Evolutionary conservation across 2,888 invertebrate genomes (phyloP).

Genomic region (Acleris sparsana): DNA sequence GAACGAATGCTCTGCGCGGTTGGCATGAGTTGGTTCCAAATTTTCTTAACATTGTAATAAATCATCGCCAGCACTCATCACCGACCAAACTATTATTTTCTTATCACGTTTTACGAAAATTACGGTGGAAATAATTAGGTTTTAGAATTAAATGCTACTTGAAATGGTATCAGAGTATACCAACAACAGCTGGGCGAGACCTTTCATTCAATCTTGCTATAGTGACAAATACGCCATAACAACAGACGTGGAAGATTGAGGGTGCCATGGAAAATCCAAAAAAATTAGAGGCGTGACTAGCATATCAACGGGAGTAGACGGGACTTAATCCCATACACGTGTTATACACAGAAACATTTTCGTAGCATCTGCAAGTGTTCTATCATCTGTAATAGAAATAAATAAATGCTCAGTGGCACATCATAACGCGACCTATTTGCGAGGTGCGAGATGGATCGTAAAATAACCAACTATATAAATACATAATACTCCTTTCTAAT

Average conservation of each 20-base stretch:
- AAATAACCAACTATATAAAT: conserved; percentile 2
- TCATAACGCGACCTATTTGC: conserved; percentile 17
- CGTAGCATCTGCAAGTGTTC: conserved; percentile 10
- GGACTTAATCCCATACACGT: conserved; percentile 15
- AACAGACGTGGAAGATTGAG: not conserved
- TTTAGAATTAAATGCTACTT: not conserved
- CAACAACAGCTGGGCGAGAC: not conserved
- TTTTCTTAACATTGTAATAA: conserved; percentile 1
- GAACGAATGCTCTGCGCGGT: not conserved
- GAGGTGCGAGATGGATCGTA: conserved; percentile 5
- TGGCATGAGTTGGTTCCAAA: conserved; percentile 3
- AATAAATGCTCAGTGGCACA: conserved; percentile 17
- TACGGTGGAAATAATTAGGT: not conserved
- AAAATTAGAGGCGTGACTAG: conserved; percentile 10
- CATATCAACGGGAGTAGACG: not conserved
- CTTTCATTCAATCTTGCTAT: not conserved
- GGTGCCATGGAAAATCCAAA: not conserved
- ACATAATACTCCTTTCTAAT: not conserved
- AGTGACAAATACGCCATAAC: not conserved
- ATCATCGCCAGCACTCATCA: not conserved
- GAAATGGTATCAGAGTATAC: not conserved
- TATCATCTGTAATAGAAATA: conserved; percentile 14
- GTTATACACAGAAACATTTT: conserved; percentile 3
- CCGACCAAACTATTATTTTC: conserved; percentile 2
- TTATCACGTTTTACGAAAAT: not conserved